Evolutionary conservation across 2,797 vertebrate genomes (phyloP).

Genomic region (Passerculus sandwichensis): DNA sequence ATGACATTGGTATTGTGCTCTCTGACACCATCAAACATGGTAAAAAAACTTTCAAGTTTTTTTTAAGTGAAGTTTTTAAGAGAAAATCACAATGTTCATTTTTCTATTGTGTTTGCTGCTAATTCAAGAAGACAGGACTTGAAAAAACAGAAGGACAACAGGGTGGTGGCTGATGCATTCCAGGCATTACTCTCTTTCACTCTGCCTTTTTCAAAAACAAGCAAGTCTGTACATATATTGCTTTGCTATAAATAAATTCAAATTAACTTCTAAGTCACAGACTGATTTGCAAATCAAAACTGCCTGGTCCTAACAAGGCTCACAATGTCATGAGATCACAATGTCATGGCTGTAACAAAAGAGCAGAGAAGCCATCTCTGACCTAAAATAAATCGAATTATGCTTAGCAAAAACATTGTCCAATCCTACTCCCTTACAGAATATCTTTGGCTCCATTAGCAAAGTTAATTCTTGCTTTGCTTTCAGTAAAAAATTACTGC

Average conservation of each 20-base stretch:
- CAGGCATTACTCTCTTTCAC: constrained; percentile 41
- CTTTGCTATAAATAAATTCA: constrained; percentile 48
- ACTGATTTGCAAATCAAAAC: constrained; percentile 36
- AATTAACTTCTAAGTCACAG: constrained; percentile 32
- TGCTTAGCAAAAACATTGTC: not conserved
- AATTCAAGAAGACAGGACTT: constrained; percentile 49
- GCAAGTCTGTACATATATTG: constrained; percentile 44
- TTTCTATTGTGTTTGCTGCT: constrained; percentile 30
- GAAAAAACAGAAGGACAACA: constrained; percentile 14
- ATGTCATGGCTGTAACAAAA: not conserved
- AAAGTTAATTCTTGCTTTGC: constrained; percentile 43
- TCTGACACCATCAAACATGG: not conserved
- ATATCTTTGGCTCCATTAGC: not conserved
- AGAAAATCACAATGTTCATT: not conserved
- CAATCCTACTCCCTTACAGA: not conserved
- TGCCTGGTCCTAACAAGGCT: not conserved
- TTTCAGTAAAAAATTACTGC: constrained; percentile 42
- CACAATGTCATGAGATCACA: not conserved
- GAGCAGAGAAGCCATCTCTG: not conserved
- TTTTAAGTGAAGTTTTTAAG: not conserved
- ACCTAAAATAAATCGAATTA: constrained; percentile 14
- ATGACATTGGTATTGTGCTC: not conserved
- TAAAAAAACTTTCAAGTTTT: not conserved
- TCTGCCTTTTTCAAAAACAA: constrained; percentile 30
- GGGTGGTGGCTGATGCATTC: constrained; percentile 61